Conservation (phyloP, 2,113 vertebrate genomes). For the Bettongia penicillata region DNA sequence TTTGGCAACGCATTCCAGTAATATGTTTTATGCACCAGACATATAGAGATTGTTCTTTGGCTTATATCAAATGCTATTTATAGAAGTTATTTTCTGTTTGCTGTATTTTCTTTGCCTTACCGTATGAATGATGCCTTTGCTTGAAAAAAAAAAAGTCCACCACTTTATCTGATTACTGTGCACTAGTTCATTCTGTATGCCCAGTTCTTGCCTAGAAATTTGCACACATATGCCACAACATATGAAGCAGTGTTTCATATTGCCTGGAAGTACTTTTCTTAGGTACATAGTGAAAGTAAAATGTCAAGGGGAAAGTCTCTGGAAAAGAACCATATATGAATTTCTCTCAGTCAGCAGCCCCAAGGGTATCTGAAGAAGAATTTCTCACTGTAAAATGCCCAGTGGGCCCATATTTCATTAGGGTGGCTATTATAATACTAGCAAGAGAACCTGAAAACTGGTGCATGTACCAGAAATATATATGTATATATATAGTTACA, state of each 20-base stretch:
- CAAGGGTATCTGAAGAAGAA: neutral
- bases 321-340: conserved; percentile 14
- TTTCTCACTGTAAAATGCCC: neutral
- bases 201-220: conserved; percentile 10
- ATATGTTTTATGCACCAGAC: neutral
- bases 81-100: conserved; percentile 10
- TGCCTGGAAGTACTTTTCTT: neutral
- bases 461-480: neutral
- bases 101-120: neutral
- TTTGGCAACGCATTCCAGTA: neutral
- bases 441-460: neutral
- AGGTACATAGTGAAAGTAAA: conserved; percentile 34
- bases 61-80: conserved; percentile 3
- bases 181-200: neutral
- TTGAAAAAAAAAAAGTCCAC: conserved; percentile 22
- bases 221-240: conserved; percentile 23
- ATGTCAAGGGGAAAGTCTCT: conserved; percentile 20
- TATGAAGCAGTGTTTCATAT: conserved; percentile 11
- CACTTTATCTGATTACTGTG: conserved; percentile 35
- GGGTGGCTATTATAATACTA: neutral
- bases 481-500: neutral
- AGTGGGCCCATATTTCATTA: conserved; percentile 7
- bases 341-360: neutral
- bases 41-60: conserved; percentile 16
- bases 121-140: conserved; percentile 19